Evolutionary conservation across 2,113 vertebrate genomes (phyloP).

Genomic region (Tachysurus fulvidraco): DNA sequence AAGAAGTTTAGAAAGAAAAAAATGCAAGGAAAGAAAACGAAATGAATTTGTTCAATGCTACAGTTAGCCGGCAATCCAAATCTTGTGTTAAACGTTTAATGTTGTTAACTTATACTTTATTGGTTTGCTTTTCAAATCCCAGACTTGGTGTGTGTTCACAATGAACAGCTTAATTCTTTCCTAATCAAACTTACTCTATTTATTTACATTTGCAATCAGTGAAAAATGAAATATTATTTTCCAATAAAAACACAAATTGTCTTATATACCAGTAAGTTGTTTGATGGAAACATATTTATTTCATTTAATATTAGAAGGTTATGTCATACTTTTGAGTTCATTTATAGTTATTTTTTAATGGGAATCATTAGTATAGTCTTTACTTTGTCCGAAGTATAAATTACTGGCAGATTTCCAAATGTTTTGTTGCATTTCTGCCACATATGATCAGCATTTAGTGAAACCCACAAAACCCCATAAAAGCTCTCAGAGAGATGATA

Average conservation of each 20-base stretch:
- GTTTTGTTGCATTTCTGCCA: neutral
- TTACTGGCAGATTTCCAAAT: neutral
- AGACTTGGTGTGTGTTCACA: neutral
- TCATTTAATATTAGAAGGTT: neutral
- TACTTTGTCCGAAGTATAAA: neutral
- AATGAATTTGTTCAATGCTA: conserved; percentile 6
- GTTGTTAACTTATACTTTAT: neutral
- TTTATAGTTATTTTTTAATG: neutral
- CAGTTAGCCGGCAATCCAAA: neutral
- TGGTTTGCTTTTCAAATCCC: neutral
- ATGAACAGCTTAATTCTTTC: neutral
- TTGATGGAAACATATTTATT: neutral
- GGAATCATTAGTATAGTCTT: neutral
- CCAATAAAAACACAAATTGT: neutral
- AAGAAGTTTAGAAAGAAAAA: neutral
- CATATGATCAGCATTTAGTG: neutral
- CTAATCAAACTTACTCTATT: neutral
- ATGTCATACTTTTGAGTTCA: neutral
- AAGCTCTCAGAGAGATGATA: neutral
- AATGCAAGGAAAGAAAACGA: neutral
- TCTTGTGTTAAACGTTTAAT: conserved; percentile 5
- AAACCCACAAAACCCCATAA: neutral
- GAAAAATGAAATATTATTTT: neutral
- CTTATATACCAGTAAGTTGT: neutral
- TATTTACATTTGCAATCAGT: neutral